Base-by-base conservation (phyloP, 2,113 vertebrate genomes). In the Argyrosomus japonicus region DNA sequence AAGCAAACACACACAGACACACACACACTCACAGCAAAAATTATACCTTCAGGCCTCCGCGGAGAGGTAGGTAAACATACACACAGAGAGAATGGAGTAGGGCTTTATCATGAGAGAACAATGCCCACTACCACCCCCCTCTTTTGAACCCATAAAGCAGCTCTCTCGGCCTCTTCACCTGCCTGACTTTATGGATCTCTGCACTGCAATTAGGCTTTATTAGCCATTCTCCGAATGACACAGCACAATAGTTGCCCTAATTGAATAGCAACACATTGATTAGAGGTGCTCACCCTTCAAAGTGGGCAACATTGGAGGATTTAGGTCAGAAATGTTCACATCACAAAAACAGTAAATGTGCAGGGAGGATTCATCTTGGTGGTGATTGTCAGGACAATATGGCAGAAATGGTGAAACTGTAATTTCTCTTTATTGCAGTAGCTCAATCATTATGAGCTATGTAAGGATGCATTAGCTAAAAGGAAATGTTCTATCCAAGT, bases 1-100 rank as follows among this genome's bases (percentile, higher is more conserved):
- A 69, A 93, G 94, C 93, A 94, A 96, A 97, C 95, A 97, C 90
- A 95, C 76, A 75, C 48, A 32, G 5, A 82, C 48, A 79, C 67
- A 79, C 36, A 40, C 40, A 40, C 40, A 45, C 45, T 3, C 45
- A 45, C 45, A 13, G 14, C 85, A 86, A 89, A 93, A 86, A 88
- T 79, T 50, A 77, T 88, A 75, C 83, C 78, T n/a, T 50, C 68
- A 85, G 48, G 47, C 27, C 57, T 77, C 96, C 94, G 95, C 91
- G 94, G 81, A 87, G 82, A 84, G 83, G 71, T 78, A 51, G 76
- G 87, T 81, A 89, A 88, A 92, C 67, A 85, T 58, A 77, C 56
- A 80, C 61, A 50, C 56, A 77, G 25, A 82, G 21, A 68, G 67
- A 79, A 50, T 54, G 40, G 67, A 70, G 51, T 27, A 60, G 68